phyloP scores from a whole-genome alignment of 2,797 vertebrate species.

The Oryzias sinensis region DNA sequence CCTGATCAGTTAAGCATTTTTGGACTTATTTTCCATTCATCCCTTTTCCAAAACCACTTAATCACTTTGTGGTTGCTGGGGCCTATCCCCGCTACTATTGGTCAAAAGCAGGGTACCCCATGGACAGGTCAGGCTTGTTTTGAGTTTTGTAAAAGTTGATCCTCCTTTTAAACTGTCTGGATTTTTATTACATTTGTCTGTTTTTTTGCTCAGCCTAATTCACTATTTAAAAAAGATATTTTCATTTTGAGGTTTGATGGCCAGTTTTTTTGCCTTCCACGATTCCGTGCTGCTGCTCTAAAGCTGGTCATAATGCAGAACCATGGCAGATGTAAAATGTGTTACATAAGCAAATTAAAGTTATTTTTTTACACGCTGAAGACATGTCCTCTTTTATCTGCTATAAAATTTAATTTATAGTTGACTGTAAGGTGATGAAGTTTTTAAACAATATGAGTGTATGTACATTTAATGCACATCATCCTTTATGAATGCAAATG shows the following conservation, averaged over 20 bases:
- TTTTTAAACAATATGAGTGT: background rate
- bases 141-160: no score
- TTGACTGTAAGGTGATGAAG: background rate
- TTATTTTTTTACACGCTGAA: conserved; percentile 59
- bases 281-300: conserved; percentile 22
- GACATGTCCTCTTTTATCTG: background rate
- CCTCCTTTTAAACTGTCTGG: no score
- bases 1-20: background rate
- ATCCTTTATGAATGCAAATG: background rate
- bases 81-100: no score
- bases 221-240: background rate
- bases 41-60: no score
- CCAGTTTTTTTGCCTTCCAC: conserved; percentile 3
- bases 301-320: conserved; percentile 23
- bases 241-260: conserved; percentile 1
- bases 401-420: background rate
- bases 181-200: background rate
- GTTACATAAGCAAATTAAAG: conserved; percentile 59
- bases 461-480: background rate
- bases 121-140: no score
- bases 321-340: conserved; percentile 17
- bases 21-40: background rate
- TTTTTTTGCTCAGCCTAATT: background rate
- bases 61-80: no score
- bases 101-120: no score